Evolutionary conservation across 2,113 vertebrate species (phyloP).

Genomic region (Caloenas nicobarica): DNA sequence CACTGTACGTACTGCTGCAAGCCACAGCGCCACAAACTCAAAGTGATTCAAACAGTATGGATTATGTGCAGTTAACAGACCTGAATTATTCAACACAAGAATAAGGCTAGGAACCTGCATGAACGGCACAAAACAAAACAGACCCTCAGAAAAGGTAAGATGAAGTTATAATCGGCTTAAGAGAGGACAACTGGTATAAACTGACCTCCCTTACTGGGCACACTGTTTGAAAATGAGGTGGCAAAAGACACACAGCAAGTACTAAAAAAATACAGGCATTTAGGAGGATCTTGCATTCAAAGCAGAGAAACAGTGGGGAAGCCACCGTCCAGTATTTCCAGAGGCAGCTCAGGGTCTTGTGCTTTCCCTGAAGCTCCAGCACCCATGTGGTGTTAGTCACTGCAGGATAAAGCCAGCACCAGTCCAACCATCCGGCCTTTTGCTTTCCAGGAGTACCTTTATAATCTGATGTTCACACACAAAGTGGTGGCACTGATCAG

Average conservation of each 20-base stretch:
- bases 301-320: not conserved
- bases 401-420: not conserved
- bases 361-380: not conserved
- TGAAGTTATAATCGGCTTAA: rapidly evolving
- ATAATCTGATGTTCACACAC: not conserved
- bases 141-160: not conserved
- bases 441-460: not conserved
- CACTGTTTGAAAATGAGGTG: not conserved
- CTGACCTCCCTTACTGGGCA: not conserved
- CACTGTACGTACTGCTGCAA: not conserved
- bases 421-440: not conserved
- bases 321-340: not conserved
- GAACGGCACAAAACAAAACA: not conserved
- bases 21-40: not conserved
- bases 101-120: not conserved
- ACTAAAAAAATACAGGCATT: not conserved
- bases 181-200: not conserved
- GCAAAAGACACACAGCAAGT: not conserved
- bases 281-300: not conserved
- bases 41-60: not conserved
- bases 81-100: not conserved
- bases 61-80: not conserved
- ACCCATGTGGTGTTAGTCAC: rapidly evolving
- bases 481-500: not conserved
- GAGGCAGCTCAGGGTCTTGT: not conserved